Evolutionary conservation across 2,113 vertebrate genomes (phyloP).

Genomic region (Microcebus ravelobensis): DNA sequence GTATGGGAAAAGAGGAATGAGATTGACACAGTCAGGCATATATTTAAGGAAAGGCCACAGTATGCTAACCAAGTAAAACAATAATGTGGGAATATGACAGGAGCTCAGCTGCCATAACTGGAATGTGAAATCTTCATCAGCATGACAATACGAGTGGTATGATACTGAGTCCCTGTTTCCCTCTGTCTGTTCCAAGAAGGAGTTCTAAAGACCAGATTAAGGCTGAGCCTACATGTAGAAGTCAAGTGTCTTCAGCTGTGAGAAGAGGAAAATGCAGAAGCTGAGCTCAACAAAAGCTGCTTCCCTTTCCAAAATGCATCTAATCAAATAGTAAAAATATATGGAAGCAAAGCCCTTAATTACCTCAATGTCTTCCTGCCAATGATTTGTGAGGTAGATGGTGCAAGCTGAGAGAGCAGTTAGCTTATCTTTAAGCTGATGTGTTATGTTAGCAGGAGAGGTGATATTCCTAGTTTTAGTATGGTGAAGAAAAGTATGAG

Average conservation of each 20-base stretch:
- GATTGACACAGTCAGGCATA: neutral
- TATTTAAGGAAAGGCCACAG: neutral
- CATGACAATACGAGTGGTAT: neutral
- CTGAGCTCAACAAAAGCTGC: neutral
- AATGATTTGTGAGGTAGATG: neutral
- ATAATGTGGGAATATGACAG: neutral
- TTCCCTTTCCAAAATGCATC: neutral
- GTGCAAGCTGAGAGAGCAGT: neutral
- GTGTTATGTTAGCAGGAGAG: neutral
- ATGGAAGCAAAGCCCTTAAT: neutral
- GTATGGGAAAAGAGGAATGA: neutral
- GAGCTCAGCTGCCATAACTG: neutral
- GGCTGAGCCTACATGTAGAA: neutral
- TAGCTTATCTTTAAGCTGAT: neutral
- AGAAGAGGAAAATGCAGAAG: neutral
- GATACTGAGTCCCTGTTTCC: neutral
- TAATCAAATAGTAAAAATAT: neutral
- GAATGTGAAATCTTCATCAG: neutral
- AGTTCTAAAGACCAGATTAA: neutral
- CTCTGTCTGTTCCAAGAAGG: neutral
- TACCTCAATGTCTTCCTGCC: neutral
- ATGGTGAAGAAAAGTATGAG: neutral
- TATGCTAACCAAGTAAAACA: neutral
- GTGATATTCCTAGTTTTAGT: neutral
- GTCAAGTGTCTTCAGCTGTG: neutral